Percentiles rank a stretch among this genome's conserved stretches.
Evolutionary conservation across 2,113 vertebrate genomes (phyloP).

Genomic region (Diglossa brunneiventris): DNA sequence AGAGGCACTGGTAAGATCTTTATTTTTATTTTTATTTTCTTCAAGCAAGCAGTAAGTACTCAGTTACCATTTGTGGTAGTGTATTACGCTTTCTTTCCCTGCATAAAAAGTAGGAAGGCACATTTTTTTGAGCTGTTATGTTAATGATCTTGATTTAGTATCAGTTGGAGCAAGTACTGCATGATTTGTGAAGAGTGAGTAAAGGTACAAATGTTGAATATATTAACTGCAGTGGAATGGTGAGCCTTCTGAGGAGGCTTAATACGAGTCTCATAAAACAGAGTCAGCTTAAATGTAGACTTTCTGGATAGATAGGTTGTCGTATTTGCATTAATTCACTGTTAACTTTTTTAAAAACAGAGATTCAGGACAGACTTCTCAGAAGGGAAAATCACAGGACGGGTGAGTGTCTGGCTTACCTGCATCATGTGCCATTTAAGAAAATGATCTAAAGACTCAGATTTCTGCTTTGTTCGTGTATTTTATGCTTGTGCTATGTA

Average conservation of each 20-base stretch:
- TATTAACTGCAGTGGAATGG: neutral
- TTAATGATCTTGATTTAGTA: neutral
- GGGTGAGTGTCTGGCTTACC: slow-evolving; percentile 79
- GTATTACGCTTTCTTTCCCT: neutral
- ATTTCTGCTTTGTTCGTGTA: neutral
- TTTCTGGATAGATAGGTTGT: neutral
- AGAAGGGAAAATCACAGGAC: slow-evolving; percentile 98
- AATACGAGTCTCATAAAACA: neutral
- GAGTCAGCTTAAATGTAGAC: neutral
- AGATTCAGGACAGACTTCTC: slow-evolving; percentile 98
- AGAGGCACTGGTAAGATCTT: slow-evolving; percentile 89
- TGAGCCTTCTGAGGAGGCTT: neutral
- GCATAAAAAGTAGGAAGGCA: neutral
- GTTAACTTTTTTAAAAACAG: slow-evolving; percentile 73
- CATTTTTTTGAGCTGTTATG: neutral
- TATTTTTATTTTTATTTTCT: neutral
- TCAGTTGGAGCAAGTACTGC: neutral
- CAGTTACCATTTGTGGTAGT: neutral
- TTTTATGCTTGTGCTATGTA: neutral
- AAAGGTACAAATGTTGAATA: neutral
- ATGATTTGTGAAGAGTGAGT: neutral
- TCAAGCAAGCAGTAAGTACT: neutral
- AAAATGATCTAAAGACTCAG: neutral
- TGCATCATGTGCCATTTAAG: neutral
- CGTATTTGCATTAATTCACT: neutral